Evolutionary conservation across 2,797 vertebrate species (phyloP).

Genomic region (Microctenopoma stevenorrisi): DNA sequence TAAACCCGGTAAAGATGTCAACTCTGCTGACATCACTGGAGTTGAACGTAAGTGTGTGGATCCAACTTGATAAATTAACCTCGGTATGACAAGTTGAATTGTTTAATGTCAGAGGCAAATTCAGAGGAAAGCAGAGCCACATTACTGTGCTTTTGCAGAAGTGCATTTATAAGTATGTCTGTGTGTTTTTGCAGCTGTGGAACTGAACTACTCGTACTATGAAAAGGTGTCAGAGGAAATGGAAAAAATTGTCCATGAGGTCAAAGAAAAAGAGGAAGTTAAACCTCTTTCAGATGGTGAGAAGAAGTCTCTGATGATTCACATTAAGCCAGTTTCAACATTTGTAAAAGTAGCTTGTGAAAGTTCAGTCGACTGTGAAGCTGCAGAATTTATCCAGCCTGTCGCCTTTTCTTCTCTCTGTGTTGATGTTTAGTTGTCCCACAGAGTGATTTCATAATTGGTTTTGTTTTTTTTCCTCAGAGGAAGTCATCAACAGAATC

Average conservation of each 20-base stretch:
- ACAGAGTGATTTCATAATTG: not conserved
- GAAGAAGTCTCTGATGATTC: not conserved
- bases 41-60: slow-evolving; percentile 56
- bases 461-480: slow-evolving; percentile 65
- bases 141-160: not conserved
- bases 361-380: not conserved
- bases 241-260: slow-evolving; percentile 83
- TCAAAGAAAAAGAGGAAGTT: slow-evolving; percentile 74
- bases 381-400: not conserved
- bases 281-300: slow-evolving; percentile 70
- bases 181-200: slow-evolving; percentile 57
- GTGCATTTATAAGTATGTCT: not conserved
- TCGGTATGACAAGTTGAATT: not conserved
- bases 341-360: too few species aligned
- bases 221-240: slow-evolving; percentile 84
- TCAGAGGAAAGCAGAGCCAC: too few species aligned
- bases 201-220: slow-evolving; percentile 78
- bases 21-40: slow-evolving; percentile 58
- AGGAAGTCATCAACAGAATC: slow-evolving; percentile 84
- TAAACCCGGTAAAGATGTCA: slow-evolving; percentile 63
- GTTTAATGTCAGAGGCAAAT: not conserved
- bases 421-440: not conserved
- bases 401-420: not conserved
- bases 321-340: not conserved
- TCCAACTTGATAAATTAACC: rapidly evolving